Evolutionary conservation across 2,888 invertebrate species (phyloP).

Genomic region (Autographa gamma): DNA sequence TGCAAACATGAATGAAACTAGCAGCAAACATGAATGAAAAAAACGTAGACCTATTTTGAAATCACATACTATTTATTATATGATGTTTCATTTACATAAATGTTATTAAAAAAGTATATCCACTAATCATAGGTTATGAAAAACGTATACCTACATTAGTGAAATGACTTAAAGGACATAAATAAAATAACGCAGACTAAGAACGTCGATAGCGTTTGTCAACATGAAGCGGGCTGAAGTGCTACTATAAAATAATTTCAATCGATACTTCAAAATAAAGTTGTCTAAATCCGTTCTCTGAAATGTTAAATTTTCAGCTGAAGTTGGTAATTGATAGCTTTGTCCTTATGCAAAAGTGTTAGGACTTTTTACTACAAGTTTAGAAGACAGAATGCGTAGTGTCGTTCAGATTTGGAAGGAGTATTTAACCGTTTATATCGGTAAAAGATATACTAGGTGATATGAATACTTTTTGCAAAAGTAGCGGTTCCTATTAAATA

Average conservation of each 20-base stretch:
- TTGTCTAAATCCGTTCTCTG: background rate
- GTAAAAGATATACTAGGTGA: background rate
- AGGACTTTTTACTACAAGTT: background rate
- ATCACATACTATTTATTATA: too few relatives aligned
- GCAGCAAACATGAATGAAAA: too few relatives aligned
- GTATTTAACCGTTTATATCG: background rate
- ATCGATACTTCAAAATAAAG: slow-evolving; percentile 7
- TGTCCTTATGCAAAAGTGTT: slow-evolving; percentile 3
- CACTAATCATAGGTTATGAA: too few relatives aligned
- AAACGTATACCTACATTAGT: too few relatives aligned
- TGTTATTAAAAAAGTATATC: too few relatives aligned
- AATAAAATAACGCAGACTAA: background rate
- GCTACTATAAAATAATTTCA: background rate
- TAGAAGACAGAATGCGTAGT: background rate
- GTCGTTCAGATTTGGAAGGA: background rate
- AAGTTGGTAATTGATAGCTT: slow-evolving; percentile 5
- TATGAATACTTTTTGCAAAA: background rate
- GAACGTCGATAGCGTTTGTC: background rate
- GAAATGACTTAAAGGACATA: background rate
- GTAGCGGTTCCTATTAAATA: background rate
- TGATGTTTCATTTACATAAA: too few relatives aligned
- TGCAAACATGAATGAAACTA: background rate
- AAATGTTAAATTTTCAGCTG: background rate
- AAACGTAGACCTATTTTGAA: too few relatives aligned
- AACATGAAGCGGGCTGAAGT: background rate